Conservation (phyloP, 2,113 vertebrate genomes). For the Danio rerio region GRCz12tu NC_133183.1:34121501-34122000, state of each 20-base stretch:
- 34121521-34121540: conserved; percentile 30
- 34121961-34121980: too few species aligned
- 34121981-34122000: too few species aligned
- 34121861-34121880: too few species aligned
- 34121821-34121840: neutral
- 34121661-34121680: conserved; percentile 10
- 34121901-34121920: too few species aligned
- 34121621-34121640: conserved; percentile 40
- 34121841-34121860: too few species aligned
- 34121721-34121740: neutral
- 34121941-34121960: too few species aligned
- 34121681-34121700: neutral
- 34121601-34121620: conserved; percentile 3
- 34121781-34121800: neutral
- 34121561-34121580: conserved; percentile 57
- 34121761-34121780: neutral
- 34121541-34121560: conserved; percentile 54
- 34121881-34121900: too few species aligned
- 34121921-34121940: too few species aligned
- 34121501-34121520: conserved; percentile 38
- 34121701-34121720: neutral
- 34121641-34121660: conserved; percentile 23
- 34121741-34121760: neutral
- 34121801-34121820: neutral
- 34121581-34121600: neutral